Evolutionary conservation across 2,797 vertebrate species (phyloP), one percentile per base, ranked within the genome.

Genomic region (Craterocephalus amniculus): DNA sequence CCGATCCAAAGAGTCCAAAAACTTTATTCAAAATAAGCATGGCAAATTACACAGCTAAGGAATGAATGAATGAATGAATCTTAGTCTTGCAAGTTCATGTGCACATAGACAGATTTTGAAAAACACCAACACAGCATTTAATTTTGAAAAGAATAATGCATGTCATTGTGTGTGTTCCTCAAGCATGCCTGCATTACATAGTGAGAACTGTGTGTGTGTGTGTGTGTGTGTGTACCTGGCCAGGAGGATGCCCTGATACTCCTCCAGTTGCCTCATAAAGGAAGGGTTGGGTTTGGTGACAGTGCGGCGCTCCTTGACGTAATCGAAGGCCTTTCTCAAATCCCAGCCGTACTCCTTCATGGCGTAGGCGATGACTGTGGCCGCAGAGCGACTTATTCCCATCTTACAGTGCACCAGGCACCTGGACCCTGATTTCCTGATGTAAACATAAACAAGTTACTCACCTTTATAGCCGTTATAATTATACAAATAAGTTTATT

Each of bases 271-370:
- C 83, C 96, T 89, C 97, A 99, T 99, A 62, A 99, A 99, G 58
- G 97, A 98, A 31, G 97, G 96, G 90, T 99, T 99, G 58, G 97
- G 97, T 81, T 99, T 99, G 89, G 97, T 97, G 86, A 99, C 97
- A 0, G 96, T 87, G 40, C 97, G 95, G 3, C 97, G 95, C 8
- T 98, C 95, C 87, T 99, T 99, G 40, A 99, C 97, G 0, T 97
- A 97, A 81, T 97, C 95, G 4, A 97, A 97, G 1, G 97, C 96
- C 64, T 94, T 93, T 64, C 96, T 96, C 90, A 99, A 91, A 81
- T 97, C 96, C 97, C 97, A 99, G 91, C 97, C 96, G 0, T 96
- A 96, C 38, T 99, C 97, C 90, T 99, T 99, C 97, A 99, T 99
- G 75, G 98, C 97, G 0, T 99, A 99, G 0, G 97, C 97, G 0